Conservation (phyloP, 2,113 vertebrate species). For the Oceanodroma tethys region DNA sequence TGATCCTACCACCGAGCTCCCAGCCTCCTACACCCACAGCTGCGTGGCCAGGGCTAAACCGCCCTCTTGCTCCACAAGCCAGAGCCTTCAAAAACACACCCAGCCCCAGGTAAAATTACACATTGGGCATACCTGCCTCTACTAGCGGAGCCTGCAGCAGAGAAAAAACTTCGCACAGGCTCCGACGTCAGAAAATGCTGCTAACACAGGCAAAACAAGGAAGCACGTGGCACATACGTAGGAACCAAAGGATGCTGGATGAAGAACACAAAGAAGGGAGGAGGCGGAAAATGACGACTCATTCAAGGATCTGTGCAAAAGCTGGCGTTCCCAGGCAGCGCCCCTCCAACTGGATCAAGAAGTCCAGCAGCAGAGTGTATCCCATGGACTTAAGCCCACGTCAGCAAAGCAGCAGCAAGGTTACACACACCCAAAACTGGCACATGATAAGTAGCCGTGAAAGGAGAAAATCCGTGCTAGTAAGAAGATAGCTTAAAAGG, state of each 20-base stretch:
- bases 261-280: constrained; percentile 9
- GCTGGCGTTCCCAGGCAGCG: neutral
- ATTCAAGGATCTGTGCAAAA: neutral
- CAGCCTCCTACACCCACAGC: neutral
- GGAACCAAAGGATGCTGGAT: constrained; percentile 6
- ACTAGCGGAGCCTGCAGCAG: neutral
- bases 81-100: neutral
- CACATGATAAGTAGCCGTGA: neutral
- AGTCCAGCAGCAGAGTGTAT: neutral
- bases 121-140: neutral
- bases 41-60: neutral
- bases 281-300: neutral
- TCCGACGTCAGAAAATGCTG: neutral
- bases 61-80: neutral
- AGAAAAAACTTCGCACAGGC: neutral
- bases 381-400: fast-evolving
- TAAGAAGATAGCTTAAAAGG: neutral
- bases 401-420: neutral
- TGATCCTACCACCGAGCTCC: neutral
- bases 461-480: neutral
- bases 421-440: neutral
- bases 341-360: neutral
- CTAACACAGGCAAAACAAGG: neutral
- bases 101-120: neutral
- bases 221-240: neutral